Conservation (phyloP, 2,888 invertebrate species). For the Caenorhabditis imperialis region DNA sequence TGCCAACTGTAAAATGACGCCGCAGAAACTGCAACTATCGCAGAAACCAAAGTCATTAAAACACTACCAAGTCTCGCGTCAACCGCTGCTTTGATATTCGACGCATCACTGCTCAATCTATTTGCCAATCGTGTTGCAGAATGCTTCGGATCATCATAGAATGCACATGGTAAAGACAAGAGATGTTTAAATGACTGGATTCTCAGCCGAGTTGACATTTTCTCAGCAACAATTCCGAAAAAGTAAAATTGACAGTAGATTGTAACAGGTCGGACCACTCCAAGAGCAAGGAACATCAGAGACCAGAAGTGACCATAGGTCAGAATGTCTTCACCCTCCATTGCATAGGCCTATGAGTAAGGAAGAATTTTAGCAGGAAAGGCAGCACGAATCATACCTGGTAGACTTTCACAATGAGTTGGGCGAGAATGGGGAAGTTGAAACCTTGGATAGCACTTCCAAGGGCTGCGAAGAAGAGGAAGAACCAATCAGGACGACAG, state of each 20-base stretch:
- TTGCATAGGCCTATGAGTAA: conserved; percentile 3
- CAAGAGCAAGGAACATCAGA: conserved; percentile 77
- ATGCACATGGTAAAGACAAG: conserved; percentile 67
- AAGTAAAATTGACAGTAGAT: conserved; percentile 62
- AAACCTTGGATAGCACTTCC: conserved; percentile 78
- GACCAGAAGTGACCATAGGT: conserved; percentile 80
- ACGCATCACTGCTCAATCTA: conserved; percentile 79
- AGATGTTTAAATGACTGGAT: conserved; percentile 78
- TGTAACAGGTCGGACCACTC: conserved; percentile 71
- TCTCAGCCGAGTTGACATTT: conserved; percentile 77
- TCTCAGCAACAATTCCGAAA: conserved; percentile 77
- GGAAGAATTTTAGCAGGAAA: neutral
- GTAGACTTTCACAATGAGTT: conserved; percentile 3
- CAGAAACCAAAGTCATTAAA: conserved; percentile 78
- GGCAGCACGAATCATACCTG: conserved; percentile 76
- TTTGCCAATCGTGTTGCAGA: conserved; percentile 78
- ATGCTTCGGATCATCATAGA: conserved; percentile 78
- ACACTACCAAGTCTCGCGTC: conserved; percentile 79
- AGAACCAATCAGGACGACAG: conserved; percentile 79
- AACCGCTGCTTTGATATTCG: conserved; percentile 79
- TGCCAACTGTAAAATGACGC: conserved; percentile 80
- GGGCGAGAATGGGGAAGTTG: conserved; percentile 80
- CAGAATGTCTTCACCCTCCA: conserved; percentile 72
- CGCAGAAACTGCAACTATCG: conserved; percentile 78
- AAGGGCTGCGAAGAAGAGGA: conserved; percentile 78